These are phyloP conservation scores for Xanthorhoe spadicearia DNA, from an alignment of 2,888 invertebrate species.

Conservation along the genomic window DNA sequence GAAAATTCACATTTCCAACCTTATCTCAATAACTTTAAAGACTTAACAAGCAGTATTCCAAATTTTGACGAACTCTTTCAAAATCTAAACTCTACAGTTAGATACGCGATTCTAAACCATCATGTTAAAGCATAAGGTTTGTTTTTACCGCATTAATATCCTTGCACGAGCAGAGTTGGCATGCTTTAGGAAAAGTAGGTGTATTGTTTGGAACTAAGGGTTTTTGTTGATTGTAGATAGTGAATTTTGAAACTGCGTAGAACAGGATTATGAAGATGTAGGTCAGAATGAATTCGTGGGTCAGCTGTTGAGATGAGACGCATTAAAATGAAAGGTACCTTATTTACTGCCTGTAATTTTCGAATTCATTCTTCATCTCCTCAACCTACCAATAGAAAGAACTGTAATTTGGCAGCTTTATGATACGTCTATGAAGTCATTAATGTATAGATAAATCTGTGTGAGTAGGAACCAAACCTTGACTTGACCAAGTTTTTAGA, in stretches of 20 bases:
- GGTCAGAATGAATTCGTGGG: slow-evolving; percentile 28
- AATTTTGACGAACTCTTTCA: slow-evolving; percentile 12
- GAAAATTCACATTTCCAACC: slow-evolving; percentile 22
- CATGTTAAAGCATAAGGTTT: slow-evolving; percentile 24
- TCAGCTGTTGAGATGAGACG: slow-evolving; percentile 23
- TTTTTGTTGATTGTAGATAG: slow-evolving; percentile 10
- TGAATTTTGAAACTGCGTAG: slow-evolving; percentile 29
- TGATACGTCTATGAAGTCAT: too few species aligned
- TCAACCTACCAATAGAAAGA: background rate
- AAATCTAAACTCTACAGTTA: slow-evolving; percentile 2
- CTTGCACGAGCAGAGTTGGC: slow-evolving; percentile 10
- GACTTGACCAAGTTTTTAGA: too few species aligned
- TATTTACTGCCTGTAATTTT: background rate
- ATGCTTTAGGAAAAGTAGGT: slow-evolving; percentile 15
- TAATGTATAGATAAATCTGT: too few species aligned
- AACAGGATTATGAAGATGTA: slow-evolving; percentile 20
- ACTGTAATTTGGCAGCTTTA: background rate
- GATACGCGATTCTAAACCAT: slow-evolving; percentile 20
- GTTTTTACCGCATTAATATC: slow-evolving; percentile 39
- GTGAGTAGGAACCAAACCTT: too few species aligned
- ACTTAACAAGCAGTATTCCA: slow-evolving; percentile 6
- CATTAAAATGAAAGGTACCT: background rate
- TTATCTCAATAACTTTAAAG: slow-evolving; percentile 21
- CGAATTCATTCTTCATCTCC: background rate
- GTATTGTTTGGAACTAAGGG: slow-evolving; percentile 3